These are phyloP conservation scores for Bothrops jararaca DNA, from an alignment of 2,113 vertebrate species.

Conservation along the genomic window DNA sequence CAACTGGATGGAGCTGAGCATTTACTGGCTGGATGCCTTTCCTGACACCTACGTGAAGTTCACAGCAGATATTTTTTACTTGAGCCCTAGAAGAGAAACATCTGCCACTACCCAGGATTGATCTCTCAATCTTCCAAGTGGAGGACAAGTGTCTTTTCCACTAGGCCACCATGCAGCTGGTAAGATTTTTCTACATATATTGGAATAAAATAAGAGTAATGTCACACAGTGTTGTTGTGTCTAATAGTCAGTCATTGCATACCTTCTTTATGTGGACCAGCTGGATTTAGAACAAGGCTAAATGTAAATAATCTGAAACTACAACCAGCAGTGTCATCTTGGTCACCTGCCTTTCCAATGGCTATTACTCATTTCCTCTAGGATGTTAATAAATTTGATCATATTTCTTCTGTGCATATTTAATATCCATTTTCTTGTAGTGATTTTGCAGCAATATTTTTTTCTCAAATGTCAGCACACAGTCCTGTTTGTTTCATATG, in stretches of 20 bases:
- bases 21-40: background rate
- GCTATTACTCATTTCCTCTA: slow-evolving; percentile 57
- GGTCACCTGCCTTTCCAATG: slow-evolving; percentile 51
- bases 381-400: slow-evolving; percentile 50
- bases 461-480: slow-evolving; percentile 60
- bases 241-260: background rate
- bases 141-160: background rate
- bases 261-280: background rate
- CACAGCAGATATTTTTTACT: background rate
- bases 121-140: too few relatives aligned
- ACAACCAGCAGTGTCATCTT: slow-evolving; percentile 50
- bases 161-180: background rate
- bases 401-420: slow-evolving; percentile 62
- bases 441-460: slow-evolving; percentile 56
- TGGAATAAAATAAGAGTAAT: background rate
- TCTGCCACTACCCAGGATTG: background rate
- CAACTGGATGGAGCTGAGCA: background rate
- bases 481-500: slow-evolving; percentile 62
- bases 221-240: background rate
- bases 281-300: slow-evolving; percentile 26
- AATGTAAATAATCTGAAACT: slow-evolving; percentile 64
- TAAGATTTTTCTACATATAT: background rate
- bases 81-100: background rate
- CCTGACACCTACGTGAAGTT: background rate
- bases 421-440: slow-evolving; percentile 60